Evolutionary conservation across 2,888 invertebrate species (phyloP), one percentile per base, ranked within the genome.

Genomic region (Thalpophila matura): DNA sequence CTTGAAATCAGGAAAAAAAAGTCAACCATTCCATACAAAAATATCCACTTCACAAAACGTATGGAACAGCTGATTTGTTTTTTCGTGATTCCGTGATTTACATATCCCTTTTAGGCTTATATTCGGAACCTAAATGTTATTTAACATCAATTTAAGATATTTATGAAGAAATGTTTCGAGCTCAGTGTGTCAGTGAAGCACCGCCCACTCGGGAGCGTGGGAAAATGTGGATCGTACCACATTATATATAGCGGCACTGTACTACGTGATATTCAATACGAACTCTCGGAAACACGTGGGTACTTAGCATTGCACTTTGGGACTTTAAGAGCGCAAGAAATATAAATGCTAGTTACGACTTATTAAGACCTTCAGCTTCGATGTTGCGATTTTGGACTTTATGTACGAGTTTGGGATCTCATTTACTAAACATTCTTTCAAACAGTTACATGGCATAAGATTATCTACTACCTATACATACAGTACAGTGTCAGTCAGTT

Each of bases 151-250:
- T 69, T 49, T 9, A 6, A 56, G 55, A 61, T 77, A 60, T 72
- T 62, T 72, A 49, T 67, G 62, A 59, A 33, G 47, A 71, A 64
- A 37, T 9, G 40, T 76, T 77, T 75, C 14, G 50, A 60, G 80
- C 60, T 53, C 77, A 83, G 79, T 83, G 53, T 83, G 83, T 81
- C 80, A 83, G 76, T 80, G 72, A 79, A 72, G 43, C 76, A 47
- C 33, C 66, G 62, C 75, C 77, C 68, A 80, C 81, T 16, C 56
- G 6, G 4, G 7, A 40, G 59, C 78, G 79, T 81, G 79, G 80
- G 79, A 81, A 83, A 65, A 46, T 61, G 47, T 37, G 24, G 40
- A 58, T 43, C 63, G 63, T 10, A 46, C 53, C 26, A 31, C 37
- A 71, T 71, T 75, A 76, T 75, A 60, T 72, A 69, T 69, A 64